Conservation (phyloP, 2,797 vertebrate genomes). For the Lutjanus campechanus region DNA sequence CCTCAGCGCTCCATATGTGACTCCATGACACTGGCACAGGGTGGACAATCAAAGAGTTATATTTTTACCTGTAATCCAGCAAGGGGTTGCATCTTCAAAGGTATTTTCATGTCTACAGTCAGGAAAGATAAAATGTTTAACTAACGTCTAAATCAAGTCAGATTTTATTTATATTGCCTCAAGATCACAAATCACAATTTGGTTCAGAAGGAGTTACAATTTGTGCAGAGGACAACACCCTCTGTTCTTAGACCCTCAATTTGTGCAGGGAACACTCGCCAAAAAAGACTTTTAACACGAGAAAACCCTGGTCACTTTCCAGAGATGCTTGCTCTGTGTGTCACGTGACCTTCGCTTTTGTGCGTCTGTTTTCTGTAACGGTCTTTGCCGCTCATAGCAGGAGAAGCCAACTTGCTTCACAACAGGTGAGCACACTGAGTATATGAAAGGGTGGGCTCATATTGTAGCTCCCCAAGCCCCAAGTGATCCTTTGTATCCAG, state of each 20-base stretch:
- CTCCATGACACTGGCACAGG: constrained; percentile 4
- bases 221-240: too few relatives aligned
- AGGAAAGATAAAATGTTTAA: constrained; percentile 2
- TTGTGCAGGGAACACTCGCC: too few relatives aligned
- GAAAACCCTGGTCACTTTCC: background rate
- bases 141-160: background rate
- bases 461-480: too few relatives aligned
- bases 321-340: background rate
- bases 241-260: too few relatives aligned
- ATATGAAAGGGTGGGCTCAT: background rate
- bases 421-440: background rate
- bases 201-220: too few relatives aligned
- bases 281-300: too few relatives aligned
- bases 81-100: background rate
- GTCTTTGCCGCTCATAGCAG: background rate
- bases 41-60: constrained; percentile 1
- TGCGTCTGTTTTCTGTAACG: background rate
- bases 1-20: constrained; percentile 3
- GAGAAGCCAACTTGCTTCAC: background rate
- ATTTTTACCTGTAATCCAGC: constrained; percentile 10
- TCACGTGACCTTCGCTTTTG: background rate
- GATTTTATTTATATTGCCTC: too few relatives aligned
- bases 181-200: too few relatives aligned
- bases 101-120: constrained; percentile 17
- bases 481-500: too few relatives aligned